A percentile compares a stretch with the other conserved stretches of the same genome.
Evolutionary conservation across 2,888 invertebrate genomes (phyloP).

Genomic region (Spilarctia lutea): DNA sequence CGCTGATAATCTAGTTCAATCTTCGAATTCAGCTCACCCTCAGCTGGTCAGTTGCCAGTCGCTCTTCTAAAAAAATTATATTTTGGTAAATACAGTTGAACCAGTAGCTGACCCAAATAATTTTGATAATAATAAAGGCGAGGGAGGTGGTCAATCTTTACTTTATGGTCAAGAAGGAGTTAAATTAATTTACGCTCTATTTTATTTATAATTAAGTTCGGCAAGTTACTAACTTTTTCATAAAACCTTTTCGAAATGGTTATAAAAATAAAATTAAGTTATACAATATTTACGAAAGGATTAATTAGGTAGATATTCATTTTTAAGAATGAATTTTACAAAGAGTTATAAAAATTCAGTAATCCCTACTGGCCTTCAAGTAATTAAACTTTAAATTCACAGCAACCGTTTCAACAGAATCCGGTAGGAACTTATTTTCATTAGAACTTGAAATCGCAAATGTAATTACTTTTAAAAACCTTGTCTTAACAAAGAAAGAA

Average conservation of each 20-base stretch:
- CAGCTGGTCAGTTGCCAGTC: too few relatives aligned
- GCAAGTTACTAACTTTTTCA: not conserved
- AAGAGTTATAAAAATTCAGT: conserved; percentile 41
- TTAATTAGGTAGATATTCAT: conserved; percentile 40
- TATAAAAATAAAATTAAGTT: conserved; percentile 29
- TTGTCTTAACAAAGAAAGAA: conserved; percentile 13
- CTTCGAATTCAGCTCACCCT: too few relatives aligned
- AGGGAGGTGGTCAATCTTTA: not conserved
- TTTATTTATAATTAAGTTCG: not conserved
- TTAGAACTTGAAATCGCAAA: conserved; percentile 24
- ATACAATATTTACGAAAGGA: conserved; percentile 28
- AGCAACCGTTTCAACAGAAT: conserved; percentile 30
- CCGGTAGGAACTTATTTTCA: conserved; percentile 21
- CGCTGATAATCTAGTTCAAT: too few relatives aligned
- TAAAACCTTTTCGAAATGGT: conserved; percentile 10
- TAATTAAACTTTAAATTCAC: conserved; percentile 46
- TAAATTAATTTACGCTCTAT: not conserved
- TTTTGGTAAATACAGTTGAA: too few relatives aligned
- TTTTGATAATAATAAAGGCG: too few relatives aligned
- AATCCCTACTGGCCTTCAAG: conserved; percentile 39
- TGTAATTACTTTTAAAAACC: conserved; percentile 19
- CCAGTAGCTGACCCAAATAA: too few relatives aligned
- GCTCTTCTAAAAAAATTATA: too few relatives aligned
- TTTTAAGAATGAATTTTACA: conserved; percentile 30
- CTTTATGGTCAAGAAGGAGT: not conserved